Percentiles rank a stretch among this genome's conserved stretches.
phyloP scores from a whole-genome alignment of 2,888 invertebrate species.

The Aporophyla lueneburgensis region DNA sequence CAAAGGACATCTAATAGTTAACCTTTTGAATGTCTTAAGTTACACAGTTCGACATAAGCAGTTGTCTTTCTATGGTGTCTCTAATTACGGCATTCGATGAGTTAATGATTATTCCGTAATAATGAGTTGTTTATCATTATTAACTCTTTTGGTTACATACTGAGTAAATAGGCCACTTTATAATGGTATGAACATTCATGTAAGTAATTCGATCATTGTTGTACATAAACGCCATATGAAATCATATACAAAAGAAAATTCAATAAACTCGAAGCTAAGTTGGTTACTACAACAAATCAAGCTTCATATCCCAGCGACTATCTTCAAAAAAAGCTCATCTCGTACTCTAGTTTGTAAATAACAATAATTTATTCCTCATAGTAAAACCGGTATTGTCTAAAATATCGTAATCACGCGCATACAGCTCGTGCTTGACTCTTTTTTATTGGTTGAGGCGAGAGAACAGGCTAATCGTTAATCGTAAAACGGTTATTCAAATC shows the following conservation, averaged over 20 bases:
- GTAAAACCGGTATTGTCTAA: constrained; percentile 60
- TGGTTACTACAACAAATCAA: not conserved
- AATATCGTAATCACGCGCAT: constrained; percentile 50
- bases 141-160: not conserved
- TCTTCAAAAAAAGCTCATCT: constrained; percentile 34
- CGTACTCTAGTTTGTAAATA: constrained; percentile 48
- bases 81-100: too few species aligned
- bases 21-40: too few species aligned
- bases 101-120: not conserved
- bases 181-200: not conserved
- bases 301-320: constrained; percentile 16
- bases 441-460: constrained; percentile 56
- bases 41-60: too few species aligned
- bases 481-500: constrained; percentile 63
- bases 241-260: not conserved
- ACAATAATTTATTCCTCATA: constrained; percentile 51
- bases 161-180: not conserved
- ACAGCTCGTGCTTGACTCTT: constrained; percentile 55
- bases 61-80: too few species aligned
- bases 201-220: not conserved
- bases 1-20: not conserved
- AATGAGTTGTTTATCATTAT: not conserved
- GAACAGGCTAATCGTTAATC: constrained; percentile 52
- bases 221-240: too few species aligned
- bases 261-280: not conserved